phyloP scores from a whole-genome alignment of 2,888 invertebrate species.

The Quadroppia sp. region DNA sequence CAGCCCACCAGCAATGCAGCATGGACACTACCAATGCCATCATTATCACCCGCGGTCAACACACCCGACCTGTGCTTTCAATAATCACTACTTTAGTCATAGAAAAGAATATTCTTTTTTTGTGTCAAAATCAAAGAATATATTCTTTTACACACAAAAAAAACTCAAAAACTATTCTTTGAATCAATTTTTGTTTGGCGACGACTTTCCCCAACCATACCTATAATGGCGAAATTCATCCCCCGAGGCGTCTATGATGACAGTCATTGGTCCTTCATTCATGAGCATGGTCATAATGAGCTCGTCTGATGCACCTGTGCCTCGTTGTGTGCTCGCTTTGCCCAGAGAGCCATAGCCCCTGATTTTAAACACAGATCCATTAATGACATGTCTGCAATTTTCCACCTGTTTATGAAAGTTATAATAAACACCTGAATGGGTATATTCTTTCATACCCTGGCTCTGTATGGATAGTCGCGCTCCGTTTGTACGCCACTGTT shows the following conservation, averaged over 20 bases:
- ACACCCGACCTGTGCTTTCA: no score
- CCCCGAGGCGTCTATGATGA: neutral
- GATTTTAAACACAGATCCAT: no score
- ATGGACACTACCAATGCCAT: neutral
- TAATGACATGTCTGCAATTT: no score
- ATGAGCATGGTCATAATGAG: neutral
- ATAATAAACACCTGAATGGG: no score
- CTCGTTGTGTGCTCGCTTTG: neutral
- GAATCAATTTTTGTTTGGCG: neutral
- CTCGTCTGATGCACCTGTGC: neutral
- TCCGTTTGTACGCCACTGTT: neutral
- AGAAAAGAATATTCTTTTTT: no score
- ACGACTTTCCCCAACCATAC: neutral
- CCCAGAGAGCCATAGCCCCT: neutral
- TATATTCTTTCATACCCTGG: neutral
- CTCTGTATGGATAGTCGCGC: slow-evolving; percentile 21
- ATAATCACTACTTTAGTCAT: no score
- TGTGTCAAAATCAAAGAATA: no score
- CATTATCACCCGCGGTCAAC: neutral
- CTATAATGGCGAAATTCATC: neutral
- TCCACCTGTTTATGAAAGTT: neutral
- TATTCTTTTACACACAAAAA: no score
- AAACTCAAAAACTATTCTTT: neutral
- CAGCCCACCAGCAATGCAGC: neutral
- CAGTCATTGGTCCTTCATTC: neutral